Conservation (phyloP, 2,113 vertebrate species). For the Malurus elegans region DNA sequence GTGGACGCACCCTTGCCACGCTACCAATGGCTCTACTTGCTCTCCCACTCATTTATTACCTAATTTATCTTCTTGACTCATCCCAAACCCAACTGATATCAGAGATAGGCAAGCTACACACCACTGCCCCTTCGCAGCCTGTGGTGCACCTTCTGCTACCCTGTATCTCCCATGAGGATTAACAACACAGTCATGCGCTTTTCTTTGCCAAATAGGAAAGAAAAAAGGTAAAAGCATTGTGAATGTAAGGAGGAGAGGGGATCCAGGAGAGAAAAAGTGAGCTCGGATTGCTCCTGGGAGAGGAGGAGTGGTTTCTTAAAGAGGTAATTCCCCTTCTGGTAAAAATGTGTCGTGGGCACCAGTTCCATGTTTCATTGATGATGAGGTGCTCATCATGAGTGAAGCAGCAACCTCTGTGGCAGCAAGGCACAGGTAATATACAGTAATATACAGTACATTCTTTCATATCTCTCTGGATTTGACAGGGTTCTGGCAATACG, state of each 20-base stretch:
- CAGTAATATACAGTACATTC: not conserved
- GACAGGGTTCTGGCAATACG: not conserved
- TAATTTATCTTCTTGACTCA: not conserved
- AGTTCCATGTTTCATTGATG: not conserved
- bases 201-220: not conserved
- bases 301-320: not conserved
- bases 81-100: not conserved
- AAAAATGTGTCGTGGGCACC: not conserved
- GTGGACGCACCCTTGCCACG: not conserved
- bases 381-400: not conserved
- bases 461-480: not conserved
- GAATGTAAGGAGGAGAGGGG: not conserved
- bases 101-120: not conserved
- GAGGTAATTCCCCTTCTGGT: not conserved
- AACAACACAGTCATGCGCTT: not conserved
- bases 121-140: not conserved
- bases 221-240: not conserved
- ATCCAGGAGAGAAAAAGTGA: not conserved
- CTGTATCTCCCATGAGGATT: not conserved
- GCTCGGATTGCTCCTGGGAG: not conserved
- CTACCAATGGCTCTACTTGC: not conserved
- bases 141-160: not conserved
- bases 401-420: not conserved
- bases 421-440: not conserved
- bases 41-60: constrained; percentile 32